Conservation (phyloP, 2,888 invertebrate species). For the Diplolepis rosae region DNA sequence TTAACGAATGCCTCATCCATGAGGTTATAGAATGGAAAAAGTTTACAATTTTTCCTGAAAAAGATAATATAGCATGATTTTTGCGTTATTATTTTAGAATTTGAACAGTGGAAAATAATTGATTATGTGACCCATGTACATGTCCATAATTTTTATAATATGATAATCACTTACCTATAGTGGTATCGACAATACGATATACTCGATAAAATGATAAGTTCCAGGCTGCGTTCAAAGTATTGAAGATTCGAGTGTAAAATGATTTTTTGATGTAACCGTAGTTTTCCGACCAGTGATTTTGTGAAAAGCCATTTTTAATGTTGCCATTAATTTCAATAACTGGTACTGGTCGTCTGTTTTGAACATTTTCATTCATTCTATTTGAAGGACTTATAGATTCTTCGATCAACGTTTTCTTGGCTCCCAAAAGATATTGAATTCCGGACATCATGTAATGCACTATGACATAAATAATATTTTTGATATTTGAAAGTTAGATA, state of each 20-base stretch:
- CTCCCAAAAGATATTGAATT: constrained; percentile 57
- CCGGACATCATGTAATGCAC: constrained; percentile 66
- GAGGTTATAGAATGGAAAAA: constrained; percentile 49
- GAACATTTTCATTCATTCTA: background rate
- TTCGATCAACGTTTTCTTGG: constrained; percentile 32
- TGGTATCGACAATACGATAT: background rate
- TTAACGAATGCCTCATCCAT: constrained; percentile 51
- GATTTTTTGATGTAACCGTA: background rate
- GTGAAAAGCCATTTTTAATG: background rate
- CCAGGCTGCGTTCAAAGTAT: background rate
- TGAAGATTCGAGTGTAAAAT: background rate
- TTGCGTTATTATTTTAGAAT: constrained; percentile 4
- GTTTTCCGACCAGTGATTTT: background rate
- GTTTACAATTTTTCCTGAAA: constrained; percentile 53
- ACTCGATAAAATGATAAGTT: background rate
- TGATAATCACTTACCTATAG: constrained; percentile 31
- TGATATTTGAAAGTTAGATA: background rate
- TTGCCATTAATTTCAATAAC: constrained; percentile 25
- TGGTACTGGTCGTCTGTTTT: background rate
- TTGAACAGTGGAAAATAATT: too few species aligned
- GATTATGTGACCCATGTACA: too few species aligned
- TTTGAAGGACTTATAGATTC: background rate
- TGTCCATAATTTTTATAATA: too few species aligned
- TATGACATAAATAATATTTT: constrained; percentile 43
- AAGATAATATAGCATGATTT: constrained; percentile 17